Evolutionary conservation across 2,888 invertebrate genomes (phyloP), one percentile per base, ranked within the genome.

Genomic region (Coenonympha glycerion): DNA sequence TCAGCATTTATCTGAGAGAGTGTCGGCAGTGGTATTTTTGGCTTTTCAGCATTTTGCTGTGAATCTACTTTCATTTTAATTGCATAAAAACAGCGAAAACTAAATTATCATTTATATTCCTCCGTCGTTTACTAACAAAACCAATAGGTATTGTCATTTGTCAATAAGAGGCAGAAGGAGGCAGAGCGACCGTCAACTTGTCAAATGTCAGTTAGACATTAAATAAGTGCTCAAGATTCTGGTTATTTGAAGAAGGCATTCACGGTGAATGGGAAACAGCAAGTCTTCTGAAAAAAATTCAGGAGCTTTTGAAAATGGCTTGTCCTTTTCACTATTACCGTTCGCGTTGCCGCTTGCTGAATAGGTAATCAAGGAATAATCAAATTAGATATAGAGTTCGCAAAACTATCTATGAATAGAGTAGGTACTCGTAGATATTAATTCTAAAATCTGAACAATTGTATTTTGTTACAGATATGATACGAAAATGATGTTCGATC

Each of bases 1-100:
- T 98, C 97, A 1, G 95, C 89, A 78, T 95, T 96, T 47, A 97
- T 95, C 83, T 97, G 97, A 55, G 95, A 93, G 21, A 97, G 92
- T 0, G 97, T 97, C 9, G 93, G 93, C 40, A 92, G 89, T 9
- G 91, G 89, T 66, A 89, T 78, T 79, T 89, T 89, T 13, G 83
- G 77, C 66, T 87, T 86, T 49, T 85, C 84, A 8, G 73, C 61
- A 18, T 76, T 53, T 39, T 69, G 59, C 24, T 68, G 65, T 16
- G 66, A 56, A 28, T 86, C 86, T 6, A 57, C 63, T 66, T 85
- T 85, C 84, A 86, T 86, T 56, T 62, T 76, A 59, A 47, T 24
- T 33, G 21, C 44, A 37, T 15, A 13, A 13, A 19, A 41, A 39
- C 24, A 24, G 15, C 16, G 22, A 24, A 44, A 44, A 26, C 56